Conservation (phyloP, 2,797 vertebrate species). For the Rhyacichthys aspro region DNA sequence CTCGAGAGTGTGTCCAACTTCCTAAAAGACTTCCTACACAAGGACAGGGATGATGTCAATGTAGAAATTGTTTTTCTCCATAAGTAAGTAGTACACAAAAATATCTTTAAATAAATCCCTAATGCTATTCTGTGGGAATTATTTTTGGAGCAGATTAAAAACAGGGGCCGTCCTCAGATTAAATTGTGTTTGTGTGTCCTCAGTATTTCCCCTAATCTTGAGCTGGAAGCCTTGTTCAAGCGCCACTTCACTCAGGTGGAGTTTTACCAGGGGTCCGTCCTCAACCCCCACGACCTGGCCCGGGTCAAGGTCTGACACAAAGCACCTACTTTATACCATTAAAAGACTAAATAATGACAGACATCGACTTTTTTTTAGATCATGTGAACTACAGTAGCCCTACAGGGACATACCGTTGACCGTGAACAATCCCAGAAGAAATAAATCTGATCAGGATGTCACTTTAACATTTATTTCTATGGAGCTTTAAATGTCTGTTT, state of each 20-base stretch:
- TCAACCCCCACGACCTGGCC: slow-evolving; percentile 98
- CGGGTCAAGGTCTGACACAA: slow-evolving; percentile 89
- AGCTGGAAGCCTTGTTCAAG: slow-evolving; percentile 99
- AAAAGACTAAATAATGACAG: too few species aligned
- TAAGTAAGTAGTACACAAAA: slow-evolving; percentile 89
- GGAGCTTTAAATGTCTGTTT: too few species aligned
- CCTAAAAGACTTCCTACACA: slow-evolving; percentile 99
- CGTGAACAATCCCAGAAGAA: too few species aligned
- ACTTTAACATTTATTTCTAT: too few species aligned
- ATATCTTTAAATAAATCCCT: too few species aligned
- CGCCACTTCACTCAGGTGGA: slow-evolving; percentile 99
- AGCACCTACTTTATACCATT: too few species aligned
- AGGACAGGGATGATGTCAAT: slow-evolving; percentile 99
- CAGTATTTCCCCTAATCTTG: slow-evolving; percentile 99
- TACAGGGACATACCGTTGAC: too few species aligned
- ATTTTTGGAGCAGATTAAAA: background rate
- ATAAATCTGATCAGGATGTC: too few species aligned
- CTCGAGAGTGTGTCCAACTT: slow-evolving; percentile 99
- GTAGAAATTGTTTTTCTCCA: slow-evolving; percentile 99
- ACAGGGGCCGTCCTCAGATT: background rate
- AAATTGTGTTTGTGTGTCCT: slow-evolving; percentile 22
- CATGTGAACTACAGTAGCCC: too few species aligned
- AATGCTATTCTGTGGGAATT: too few species aligned
- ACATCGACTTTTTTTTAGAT: too few species aligned
- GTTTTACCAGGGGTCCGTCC: slow-evolving; percentile 98